Evolutionary conservation across 2,113 vertebrate species (phyloP).

Genomic region (Anas platyrhynchos): DNA sequence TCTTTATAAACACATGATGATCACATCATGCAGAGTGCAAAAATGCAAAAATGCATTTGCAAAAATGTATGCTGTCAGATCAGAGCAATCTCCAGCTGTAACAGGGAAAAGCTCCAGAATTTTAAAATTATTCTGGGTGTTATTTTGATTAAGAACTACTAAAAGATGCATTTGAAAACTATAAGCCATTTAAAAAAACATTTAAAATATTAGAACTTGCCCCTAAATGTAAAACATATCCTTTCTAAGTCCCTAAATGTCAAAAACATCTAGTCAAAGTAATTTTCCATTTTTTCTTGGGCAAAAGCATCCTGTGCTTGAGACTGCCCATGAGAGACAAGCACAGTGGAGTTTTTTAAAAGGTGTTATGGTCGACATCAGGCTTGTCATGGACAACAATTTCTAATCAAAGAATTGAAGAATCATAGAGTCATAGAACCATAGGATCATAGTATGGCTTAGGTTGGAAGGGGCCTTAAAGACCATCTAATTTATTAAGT

Average conservation of each 20-base stretch:
- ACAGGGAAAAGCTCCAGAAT: background rate
- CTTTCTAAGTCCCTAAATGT: background rate
- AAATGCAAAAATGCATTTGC: background rate
- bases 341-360: background rate
- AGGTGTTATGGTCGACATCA: background rate
- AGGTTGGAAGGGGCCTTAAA: background rate
- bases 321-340: background rate
- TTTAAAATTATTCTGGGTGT: background rate
- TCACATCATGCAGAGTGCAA: background rate
- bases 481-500: background rate
- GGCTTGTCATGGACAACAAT: background rate
- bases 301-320: background rate
- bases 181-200: background rate
- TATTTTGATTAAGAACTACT: conserved; percentile 3
- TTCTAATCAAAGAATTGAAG: background rate
- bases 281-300: background rate
- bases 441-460: background rate
- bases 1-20: background rate
- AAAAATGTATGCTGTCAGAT: background rate
- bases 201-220: background rate
- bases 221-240: background rate
- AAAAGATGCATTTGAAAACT: background rate
- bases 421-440: no score
- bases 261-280: background rate
- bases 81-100: background rate